These are phyloP conservation scores for Numenius arquata DNA, from an alignment of 2,113 vertebrate genomes.

Conservation along the genomic window DNA sequence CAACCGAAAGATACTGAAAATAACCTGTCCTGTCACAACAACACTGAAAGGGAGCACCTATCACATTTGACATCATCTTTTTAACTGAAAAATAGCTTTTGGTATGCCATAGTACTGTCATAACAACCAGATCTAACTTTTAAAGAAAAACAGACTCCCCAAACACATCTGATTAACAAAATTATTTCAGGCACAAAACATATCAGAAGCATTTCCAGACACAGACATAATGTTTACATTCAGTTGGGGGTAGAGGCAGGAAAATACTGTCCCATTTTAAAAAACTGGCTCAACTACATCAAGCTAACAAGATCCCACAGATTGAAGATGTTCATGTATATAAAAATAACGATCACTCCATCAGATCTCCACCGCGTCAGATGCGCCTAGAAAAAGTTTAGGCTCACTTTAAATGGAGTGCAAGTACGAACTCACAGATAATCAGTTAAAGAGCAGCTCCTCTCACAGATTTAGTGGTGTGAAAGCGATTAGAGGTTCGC, in stretches of 20 bases:
- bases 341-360: too few species aligned
- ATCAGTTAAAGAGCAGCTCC: not conserved
- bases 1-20: not conserved
- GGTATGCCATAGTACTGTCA: not conserved
- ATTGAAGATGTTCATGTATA: too few species aligned
- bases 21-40: not conserved
- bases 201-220: not conserved
- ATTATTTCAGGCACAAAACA: not conserved
- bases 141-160: not conserved
- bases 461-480: not conserved
- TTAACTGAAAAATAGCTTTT: slow-evolving; percentile 6
- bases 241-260: not conserved
- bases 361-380: not conserved
- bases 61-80: not conserved
- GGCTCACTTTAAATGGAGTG: not conserved
- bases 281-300: not conserved
- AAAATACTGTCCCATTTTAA: not conserved
- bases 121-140: not conserved
- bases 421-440: not conserved
- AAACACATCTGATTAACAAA: not conserved
- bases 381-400: not conserved
- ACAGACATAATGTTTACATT: not conserved
- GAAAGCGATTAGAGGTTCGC: not conserved
- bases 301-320: not conserved
- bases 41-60: not conserved